Percentiles rank a stretch among this genome's conserved stretches.
phyloP scores from a whole-genome alignment of 2,888 invertebrate species.

The Onchidella celtica region DNA sequence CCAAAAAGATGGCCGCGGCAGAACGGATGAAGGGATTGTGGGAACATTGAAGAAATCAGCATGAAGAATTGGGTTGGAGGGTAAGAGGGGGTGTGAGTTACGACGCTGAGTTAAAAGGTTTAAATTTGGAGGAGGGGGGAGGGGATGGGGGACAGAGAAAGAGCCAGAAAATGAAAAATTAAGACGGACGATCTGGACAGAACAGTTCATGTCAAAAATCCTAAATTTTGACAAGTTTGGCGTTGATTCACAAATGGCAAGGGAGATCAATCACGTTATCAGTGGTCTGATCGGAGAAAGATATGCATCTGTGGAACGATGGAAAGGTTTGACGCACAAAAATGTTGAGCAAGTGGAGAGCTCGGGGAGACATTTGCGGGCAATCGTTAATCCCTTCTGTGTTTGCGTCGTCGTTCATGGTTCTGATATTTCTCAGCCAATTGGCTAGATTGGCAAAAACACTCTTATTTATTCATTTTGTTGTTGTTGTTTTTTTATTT shows the following conservation, averaged over 20 bases:
- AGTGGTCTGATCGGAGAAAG: constrained; percentile 23
- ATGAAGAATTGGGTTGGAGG: background rate
- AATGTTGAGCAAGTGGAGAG: background rate
- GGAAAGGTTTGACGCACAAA: background rate
- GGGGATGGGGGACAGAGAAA: background rate
- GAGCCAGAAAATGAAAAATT: background rate
- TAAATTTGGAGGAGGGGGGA: too few relatives aligned
- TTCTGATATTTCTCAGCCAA: too few relatives aligned
- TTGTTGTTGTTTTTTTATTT: too few relatives aligned
- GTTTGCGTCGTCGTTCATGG: too few relatives aligned
- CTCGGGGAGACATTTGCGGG: too few relatives aligned
- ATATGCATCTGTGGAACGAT: constrained; percentile 32
- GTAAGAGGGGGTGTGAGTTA: background rate
- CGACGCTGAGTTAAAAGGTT: background rate
- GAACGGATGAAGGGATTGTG: background rate
- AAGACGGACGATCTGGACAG: constrained; percentile 17
- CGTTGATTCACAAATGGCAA: constrained; percentile 33
- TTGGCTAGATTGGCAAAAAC: too few relatives aligned
- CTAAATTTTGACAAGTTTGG: constrained; percentile 27
- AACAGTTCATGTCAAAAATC: constrained; percentile 27
- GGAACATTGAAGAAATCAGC: background rate
- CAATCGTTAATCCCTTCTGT: too few relatives aligned
- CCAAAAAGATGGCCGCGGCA: constrained; percentile 24
- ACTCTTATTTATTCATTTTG: too few relatives aligned
- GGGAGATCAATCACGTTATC: constrained; percentile 41